Percentiles rank a stretch among this genome's conserved stretches.
Evolutionary conservation across 2,797 vertebrate genomes (phyloP).

Genomic region (Amblyraja radiata): DNA sequence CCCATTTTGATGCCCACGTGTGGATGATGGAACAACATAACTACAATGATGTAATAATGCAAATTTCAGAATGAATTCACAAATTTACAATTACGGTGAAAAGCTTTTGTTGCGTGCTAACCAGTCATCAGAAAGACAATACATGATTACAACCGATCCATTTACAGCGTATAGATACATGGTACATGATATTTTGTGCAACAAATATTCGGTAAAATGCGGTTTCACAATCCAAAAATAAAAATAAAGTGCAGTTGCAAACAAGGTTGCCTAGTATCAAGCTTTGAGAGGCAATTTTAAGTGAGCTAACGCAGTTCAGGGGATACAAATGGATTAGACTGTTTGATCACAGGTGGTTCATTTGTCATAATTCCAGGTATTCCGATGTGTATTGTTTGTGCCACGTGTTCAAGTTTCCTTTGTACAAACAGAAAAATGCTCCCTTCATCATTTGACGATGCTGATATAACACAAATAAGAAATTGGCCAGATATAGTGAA

Average conservation of each 20-base stretch:
- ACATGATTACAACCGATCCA: too few species aligned
- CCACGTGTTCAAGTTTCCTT: constrained; percentile 21
- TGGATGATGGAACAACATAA: background rate
- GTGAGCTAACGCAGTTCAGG: background rate
- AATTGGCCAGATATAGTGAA: background rate
- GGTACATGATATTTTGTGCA: background rate
- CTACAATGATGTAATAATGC: background rate
- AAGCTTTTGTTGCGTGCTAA: too few species aligned
- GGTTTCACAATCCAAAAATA: background rate
- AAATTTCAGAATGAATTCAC: background rate
- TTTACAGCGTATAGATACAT: too few species aligned
- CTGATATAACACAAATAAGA: background rate
- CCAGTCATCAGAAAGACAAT: too few species aligned
- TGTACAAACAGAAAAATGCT: background rate
- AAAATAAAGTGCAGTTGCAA: background rate
- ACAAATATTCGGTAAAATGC: background rate
- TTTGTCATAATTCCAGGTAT: constrained; percentile 21
- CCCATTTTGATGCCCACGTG: background rate
- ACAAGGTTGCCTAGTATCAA: background rate
- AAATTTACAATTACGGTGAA: too few species aligned
- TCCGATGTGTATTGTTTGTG: constrained; percentile 15
- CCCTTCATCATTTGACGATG: background rate
- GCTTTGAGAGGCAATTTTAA: background rate
- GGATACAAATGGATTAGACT: too few species aligned
- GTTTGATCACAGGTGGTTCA: background rate